phyloP scores from a whole-genome alignment of 2,797 vertebrate species.

The Ambastaia sidthimunki region DNA sequence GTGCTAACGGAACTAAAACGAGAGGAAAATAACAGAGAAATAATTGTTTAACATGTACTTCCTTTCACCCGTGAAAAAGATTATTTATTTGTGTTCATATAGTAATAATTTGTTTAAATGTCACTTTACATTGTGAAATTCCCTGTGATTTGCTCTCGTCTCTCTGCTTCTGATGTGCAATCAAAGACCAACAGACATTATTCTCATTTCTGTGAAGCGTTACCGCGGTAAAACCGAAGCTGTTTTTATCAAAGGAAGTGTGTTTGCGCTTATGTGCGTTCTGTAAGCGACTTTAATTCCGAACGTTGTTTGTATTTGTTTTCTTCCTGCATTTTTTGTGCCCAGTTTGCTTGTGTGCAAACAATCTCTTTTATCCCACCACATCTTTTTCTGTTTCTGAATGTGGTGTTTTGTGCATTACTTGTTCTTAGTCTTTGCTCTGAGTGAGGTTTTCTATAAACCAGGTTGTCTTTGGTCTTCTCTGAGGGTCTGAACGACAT shows the following conservation, averaged over 20 bases:
- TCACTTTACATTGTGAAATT: background rate
- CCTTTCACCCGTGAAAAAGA: background rate
- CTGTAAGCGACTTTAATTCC: background rate
- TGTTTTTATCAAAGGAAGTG: conserved; percentile 11
- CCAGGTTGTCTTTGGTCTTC: background rate
- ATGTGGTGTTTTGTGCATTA: background rate
- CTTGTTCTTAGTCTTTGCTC: background rate
- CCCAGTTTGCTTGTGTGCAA: background rate
- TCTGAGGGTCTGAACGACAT: background rate
- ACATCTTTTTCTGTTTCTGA: too few relatives aligned
- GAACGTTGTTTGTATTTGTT: background rate
- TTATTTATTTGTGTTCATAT: background rate
- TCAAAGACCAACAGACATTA: background rate
- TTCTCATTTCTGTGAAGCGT: background rate
- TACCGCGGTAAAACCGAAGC: background rate
- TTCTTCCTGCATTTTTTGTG: background rate
- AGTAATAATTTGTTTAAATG: background rate
- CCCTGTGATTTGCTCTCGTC: background rate
- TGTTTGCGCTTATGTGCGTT: background rate
- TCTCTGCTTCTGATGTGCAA: background rate
- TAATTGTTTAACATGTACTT: conserved; percentile 1
- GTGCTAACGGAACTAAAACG: background rate
- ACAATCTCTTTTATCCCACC: background rate
- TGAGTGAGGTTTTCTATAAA: background rate
- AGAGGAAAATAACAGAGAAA: conserved; percentile 10